A percentile compares a stretch with the other conserved stretches of the same genome.
phyloP scores from a whole-genome alignment of 2,797 vertebrate genomes.

The Salarias fasciatus region DNA sequence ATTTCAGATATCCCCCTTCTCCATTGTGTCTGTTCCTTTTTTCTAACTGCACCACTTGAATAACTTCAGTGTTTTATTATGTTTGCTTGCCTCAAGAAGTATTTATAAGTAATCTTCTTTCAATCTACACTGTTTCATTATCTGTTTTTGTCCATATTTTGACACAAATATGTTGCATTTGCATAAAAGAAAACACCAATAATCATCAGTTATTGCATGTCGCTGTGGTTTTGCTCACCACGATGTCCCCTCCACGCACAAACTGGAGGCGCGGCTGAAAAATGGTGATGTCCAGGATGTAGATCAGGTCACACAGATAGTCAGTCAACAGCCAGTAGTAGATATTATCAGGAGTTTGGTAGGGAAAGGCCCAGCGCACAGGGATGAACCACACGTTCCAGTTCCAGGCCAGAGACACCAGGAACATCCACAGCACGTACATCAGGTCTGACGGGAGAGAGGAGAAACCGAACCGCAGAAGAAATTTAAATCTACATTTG shows the following conservation, averaged over 20 bases:
- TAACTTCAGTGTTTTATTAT: too few relatives aligned
- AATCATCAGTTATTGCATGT: too few relatives aligned
- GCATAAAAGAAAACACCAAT: too few relatives aligned
- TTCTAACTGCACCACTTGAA: too few relatives aligned
- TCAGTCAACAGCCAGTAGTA: conserved; percentile 91
- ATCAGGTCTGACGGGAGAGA: conserved; percentile 83
- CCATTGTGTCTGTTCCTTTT: too few relatives aligned
- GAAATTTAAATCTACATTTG: too few relatives aligned
- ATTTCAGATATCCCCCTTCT: too few relatives aligned
- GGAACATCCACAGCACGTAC: conserved; percentile 95
- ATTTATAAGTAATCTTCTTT: too few relatives aligned
- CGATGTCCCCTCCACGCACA: conserved; percentile 90
- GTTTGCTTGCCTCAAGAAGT: too few relatives aligned
- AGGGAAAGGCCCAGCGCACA: conserved; percentile 95
- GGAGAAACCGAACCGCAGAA: background rate
- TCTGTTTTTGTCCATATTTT: too few relatives aligned
- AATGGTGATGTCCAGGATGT: conserved; percentile 90
- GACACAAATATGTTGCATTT: too few relatives aligned
- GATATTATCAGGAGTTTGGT: conserved; percentile 88
- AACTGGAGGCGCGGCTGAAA: conserved; percentile 96
- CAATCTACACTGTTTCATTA: too few relatives aligned
- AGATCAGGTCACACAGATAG: conserved; percentile 93
- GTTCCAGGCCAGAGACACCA: conserved; percentile 97
- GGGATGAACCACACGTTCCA: conserved; percentile 98
- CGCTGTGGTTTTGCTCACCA: conserved; percentile 82